These are phyloP conservation scores for Mystacides longicornis DNA, from an alignment of 2,888 invertebrate genomes.

Conservation along the genomic window DNA sequence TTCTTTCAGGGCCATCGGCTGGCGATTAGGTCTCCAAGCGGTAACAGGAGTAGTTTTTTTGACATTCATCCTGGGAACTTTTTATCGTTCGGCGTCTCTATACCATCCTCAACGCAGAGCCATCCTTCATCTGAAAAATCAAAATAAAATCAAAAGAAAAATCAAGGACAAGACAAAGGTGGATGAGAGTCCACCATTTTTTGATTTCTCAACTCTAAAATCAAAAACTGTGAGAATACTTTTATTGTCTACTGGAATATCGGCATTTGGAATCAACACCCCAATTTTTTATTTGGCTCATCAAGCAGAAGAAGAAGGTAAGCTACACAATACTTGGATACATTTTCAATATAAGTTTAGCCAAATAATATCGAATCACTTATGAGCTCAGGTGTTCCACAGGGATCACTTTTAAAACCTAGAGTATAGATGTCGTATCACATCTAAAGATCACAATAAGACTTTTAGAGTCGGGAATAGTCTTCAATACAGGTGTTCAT, in stretches of 20 bases:
- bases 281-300: conserved; percentile 79
- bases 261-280: conserved; percentile 77
- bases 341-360: too few species aligned
- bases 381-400: too few species aligned
- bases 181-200: conserved; percentile 76
- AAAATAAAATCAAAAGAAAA: conserved; percentile 63
- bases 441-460: too few species aligned
- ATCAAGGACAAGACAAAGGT: conserved; percentile 70
- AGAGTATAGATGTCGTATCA: too few species aligned
- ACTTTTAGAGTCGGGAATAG: too few species aligned
- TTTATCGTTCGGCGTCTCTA: conserved; percentile 80
- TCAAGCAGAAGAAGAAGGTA: conserved; percentile 69
- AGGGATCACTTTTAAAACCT: too few species aligned
- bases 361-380: too few species aligned
- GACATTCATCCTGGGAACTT: conserved; percentile 78
- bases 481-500: too few species aligned
- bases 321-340: too few species aligned
- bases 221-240: conserved; percentile 80
- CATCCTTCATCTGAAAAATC: conserved; percentile 82
- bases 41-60: conserved; percentile 77
- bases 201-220: conserved; percentile 77
- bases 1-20: conserved; percentile 63
- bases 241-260: conserved; percentile 70
- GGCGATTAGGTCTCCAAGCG: conserved; percentile 77
- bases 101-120: conserved; percentile 84